Percentiles rank a stretch among this genome's conserved stretches.
phyloP scores from a whole-genome alignment of 2,888 invertebrate genomes.

The Venustoraphidia nigricollis region DNA sequence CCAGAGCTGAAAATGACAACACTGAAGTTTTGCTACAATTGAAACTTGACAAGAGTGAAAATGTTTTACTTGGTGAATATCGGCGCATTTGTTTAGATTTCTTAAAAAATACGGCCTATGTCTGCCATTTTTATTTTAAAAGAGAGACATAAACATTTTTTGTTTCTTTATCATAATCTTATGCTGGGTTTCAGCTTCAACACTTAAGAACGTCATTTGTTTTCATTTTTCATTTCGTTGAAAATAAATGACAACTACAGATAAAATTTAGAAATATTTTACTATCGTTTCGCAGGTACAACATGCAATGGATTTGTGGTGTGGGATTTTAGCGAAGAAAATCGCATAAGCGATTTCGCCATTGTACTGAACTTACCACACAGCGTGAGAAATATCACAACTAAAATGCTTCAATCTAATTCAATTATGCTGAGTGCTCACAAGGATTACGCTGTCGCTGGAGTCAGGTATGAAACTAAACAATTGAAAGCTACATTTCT shows the following conservation, averaged over 20 bases:
- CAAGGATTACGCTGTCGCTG: slow-evolving; percentile 85
- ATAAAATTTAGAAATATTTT: no score
- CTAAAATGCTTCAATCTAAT: slow-evolving; percentile 78
- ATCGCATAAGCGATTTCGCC: slow-evolving; percentile 33
- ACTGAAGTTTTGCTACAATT: slow-evolving; percentile 66
- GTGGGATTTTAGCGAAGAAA: slow-evolving; percentile 54
- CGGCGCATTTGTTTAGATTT: no score
- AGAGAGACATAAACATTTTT: slow-evolving; percentile 2
- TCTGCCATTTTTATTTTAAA: background rate
- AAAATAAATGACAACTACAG: no score
- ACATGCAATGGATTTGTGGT: slow-evolving; percentile 72
- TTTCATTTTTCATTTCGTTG: no score
- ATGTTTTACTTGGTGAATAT: slow-evolving; percentile 53
- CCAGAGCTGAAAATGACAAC: slow-evolving; percentile 51
- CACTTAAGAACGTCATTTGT: no score
- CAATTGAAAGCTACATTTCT: background rate
- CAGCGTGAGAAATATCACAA: slow-evolving; percentile 85
- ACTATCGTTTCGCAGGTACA: slow-evolving; percentile 31
- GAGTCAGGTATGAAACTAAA: slow-evolving; percentile 49
- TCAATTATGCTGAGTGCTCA: slow-evolving; percentile 85
- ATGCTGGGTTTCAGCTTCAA: no score
- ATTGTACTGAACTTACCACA: slow-evolving; percentile 61
- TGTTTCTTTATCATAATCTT: background rate
- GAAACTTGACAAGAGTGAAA: slow-evolving; percentile 68
- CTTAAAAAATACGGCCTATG: background rate